phyloP scores from a whole-genome alignment of 2,113 vertebrate species.

The Epinephelus lanceolatus region DNA sequence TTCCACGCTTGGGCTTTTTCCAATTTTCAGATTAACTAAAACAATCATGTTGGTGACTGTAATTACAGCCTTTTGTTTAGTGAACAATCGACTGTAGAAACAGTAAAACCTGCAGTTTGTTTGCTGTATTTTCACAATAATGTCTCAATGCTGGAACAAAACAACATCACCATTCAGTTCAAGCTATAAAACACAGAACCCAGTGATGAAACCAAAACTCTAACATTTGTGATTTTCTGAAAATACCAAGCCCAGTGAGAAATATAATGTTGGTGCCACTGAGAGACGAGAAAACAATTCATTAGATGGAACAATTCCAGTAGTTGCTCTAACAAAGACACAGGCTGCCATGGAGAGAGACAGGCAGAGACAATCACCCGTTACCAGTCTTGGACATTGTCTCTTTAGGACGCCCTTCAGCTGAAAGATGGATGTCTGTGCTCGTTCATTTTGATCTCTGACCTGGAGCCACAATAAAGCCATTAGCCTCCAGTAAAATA shows the following conservation, averaged over 20 bases:
- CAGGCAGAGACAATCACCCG: neutral
- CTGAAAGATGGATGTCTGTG: neutral
- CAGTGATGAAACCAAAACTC: neutral
- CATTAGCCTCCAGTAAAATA: neutral
- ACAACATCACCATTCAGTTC: neutral
- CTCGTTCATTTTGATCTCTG: neutral
- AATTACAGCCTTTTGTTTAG: constrained; percentile 37
- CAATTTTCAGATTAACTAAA: constrained; percentile 6
- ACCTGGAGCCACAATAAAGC: neutral
- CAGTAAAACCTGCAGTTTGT: neutral
- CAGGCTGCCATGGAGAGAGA: neutral
- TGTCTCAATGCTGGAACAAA: neutral
- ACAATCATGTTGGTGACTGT: constrained; percentile 15
- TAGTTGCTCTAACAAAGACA: neutral
- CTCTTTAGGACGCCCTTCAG: neutral
- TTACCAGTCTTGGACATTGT: neutral
- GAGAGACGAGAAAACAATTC: neutral
- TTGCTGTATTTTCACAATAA: constrained; percentile 4
- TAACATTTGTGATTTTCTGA: neutral
- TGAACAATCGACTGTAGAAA: constrained; percentile 25
- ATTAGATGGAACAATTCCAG: neutral
- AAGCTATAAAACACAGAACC: neutral
- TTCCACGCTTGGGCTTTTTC: constrained; percentile 1
- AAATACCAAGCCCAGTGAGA: neutral
- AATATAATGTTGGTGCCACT: neutral